Evolutionary conservation across 2,797 vertebrate species (phyloP), one percentile per base, ranked within the genome.

Genomic region (Sebastes itinus): DNA sequence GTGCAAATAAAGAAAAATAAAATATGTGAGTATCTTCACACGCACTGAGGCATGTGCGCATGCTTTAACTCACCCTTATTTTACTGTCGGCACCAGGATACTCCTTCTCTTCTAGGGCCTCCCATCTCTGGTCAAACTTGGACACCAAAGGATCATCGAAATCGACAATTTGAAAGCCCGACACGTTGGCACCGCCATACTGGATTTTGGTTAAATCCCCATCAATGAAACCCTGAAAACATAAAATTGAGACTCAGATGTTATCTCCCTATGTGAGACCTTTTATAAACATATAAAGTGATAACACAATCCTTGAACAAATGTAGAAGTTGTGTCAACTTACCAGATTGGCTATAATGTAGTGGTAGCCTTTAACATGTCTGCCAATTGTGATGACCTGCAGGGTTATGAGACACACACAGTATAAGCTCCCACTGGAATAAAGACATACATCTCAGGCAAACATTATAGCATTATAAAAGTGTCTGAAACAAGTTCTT

Each of bases 331-430:
- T 14, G 8, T 38, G 28, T 52, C 81, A 27, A 95, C 97, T 94
- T 95, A 99, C 99, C 97, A 99, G 94, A 91, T 99, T 99, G 86
- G 99, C 99, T 90, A 99, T 98, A 81, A 99, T 99, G 91, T 99
- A 99, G 93, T 99, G 99, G 86, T 99, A 99, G 80, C 99, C 99
- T 95, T 99, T 99, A 33, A 99, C 98, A 82, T 99, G 99, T 87
- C 98, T 97, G 81, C 99, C 99, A 81, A 99, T 99, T 46, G 98
- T 99, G 91, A 99, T 99, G 91, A 99, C 98, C 99, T 99, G 91
- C 2, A 71, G 2, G 1, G n/a, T 75, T 18, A 73, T 20, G 65
- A 75, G 46, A 83, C 12, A 72, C 10, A 82, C 7, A 73, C 30
- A 12, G 2, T 1, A 67, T 30, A 27, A 75, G 5, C 0, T 60